Evolutionary conservation across 2,113 vertebrate species (phyloP).

Genomic region (Thermophis baileyi): DNA sequence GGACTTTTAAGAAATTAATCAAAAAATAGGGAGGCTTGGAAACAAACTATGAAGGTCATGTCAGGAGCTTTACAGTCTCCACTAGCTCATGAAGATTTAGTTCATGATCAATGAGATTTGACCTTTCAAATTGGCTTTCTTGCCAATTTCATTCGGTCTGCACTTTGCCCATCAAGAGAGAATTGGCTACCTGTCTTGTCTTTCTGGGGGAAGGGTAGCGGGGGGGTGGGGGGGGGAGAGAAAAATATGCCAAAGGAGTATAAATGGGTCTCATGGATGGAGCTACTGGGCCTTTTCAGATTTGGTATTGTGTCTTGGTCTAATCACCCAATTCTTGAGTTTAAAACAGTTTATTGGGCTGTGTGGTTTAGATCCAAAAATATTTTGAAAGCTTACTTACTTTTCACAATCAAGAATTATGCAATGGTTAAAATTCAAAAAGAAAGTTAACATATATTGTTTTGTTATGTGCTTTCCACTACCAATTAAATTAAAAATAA

Average conservation of each 20-base stretch:
- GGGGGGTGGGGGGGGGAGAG: background rate
- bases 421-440: background rate
- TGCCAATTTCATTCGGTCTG: background rate
- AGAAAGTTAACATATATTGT: background rate
- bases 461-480: background rate
- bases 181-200: background rate
- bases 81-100: background rate
- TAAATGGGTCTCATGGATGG: background rate
- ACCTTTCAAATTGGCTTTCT: background rate
- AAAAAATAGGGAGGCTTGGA: background rate
- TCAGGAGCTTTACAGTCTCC: background rate
- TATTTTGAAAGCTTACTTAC: too few relatives aligned
- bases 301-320: background rate
- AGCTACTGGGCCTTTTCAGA: too few relatives aligned
- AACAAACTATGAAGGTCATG: constrained; percentile 25
- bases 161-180: background rate
- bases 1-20: background rate
- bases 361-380: too few relatives aligned
- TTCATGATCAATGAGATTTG: background rate
- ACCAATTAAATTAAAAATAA: background rate
- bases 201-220: background rate
- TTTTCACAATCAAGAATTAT: background rate
- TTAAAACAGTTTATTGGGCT: background rate
- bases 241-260: background rate
- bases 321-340: background rate